Percentiles rank a stretch among this genome's conserved stretches.
Conservation (phyloP, 2,888 invertebrate genomes). For the Entomobrya proxima region DNA sequence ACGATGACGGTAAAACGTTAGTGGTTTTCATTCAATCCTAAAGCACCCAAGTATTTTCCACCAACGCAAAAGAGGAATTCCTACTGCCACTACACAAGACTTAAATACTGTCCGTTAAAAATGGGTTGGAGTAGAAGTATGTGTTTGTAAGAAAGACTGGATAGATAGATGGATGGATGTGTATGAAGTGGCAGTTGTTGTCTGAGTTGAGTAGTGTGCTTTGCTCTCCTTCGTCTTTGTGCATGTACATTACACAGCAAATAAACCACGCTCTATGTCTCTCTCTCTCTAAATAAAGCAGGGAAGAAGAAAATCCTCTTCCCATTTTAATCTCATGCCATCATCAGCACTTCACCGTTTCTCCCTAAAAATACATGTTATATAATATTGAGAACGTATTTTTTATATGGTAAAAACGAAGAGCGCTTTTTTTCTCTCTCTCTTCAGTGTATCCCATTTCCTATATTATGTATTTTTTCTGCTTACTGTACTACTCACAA, state of each 20-base stretch:
- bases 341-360: conserved; percentile 75
- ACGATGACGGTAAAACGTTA: conserved; percentile 28
- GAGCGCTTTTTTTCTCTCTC: conserved; percentile 46
- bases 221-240: not conserved
- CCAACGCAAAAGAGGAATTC: conserved; percentile 8
- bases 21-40: conserved; percentile 50
- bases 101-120: conserved; percentile 9
- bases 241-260: not conserved
- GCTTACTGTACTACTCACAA: not conserved
- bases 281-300: conserved; percentile 13
- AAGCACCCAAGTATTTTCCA: conserved; percentile 7
- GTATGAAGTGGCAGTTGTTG: conserved; percentile 31
- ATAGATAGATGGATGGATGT: conserved; percentile 6
- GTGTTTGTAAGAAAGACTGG: not conserved
- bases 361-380: conserved; percentile 38
- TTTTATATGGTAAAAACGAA: conserved; percentile 41
- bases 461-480: conserved; percentile 63
- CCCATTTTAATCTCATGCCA: conserved; percentile 76
- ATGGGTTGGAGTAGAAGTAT: conserved; percentile 20
- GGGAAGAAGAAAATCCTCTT: conserved; percentile 74
- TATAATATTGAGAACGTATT: conserved; percentile 10
- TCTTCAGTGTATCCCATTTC: conserved; percentile 74
- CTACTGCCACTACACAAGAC: not conserved
- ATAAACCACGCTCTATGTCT: not conserved
- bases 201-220: not conserved